Evolutionary conservation across 2,888 invertebrate species (phyloP).

Genomic region (Siphlonurus alternatus): DNA sequence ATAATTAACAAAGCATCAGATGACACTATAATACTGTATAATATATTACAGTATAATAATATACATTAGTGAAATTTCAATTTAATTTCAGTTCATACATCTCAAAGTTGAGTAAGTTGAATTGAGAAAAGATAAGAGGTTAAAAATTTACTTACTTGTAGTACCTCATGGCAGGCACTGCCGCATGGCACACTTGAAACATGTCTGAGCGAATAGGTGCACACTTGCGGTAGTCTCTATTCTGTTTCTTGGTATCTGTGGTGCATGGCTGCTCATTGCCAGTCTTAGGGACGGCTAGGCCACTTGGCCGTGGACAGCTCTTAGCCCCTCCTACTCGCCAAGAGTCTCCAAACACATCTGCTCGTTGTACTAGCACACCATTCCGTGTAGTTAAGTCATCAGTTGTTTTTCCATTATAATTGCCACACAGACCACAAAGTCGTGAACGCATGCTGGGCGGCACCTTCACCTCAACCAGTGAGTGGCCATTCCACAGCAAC

Average conservation of each 20-base stretch:
- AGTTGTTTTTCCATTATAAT: slow-evolving; percentile 71
- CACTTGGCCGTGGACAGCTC: slow-evolving; percentile 37
- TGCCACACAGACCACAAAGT: slow-evolving; percentile 86
- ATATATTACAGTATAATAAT: too few species aligned
- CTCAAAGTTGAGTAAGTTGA: too few species aligned
- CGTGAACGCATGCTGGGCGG: slow-evolving; percentile 55
- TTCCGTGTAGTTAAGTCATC: slow-evolving; percentile 66
- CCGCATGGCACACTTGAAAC: slow-evolving; percentile 57
- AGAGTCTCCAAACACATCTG: slow-evolving; percentile 60
- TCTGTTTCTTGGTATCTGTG: slow-evolving; percentile 13
- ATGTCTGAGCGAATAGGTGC: slow-evolving; percentile 33
- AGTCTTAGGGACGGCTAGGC: background rate
- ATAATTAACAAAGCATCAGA: too few species aligned
- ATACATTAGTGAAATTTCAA: too few species aligned
- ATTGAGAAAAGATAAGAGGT: too few species aligned
- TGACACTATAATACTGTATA: too few species aligned
- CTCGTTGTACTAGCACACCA: slow-evolving; percentile 39
- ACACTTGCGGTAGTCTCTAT: slow-evolving; percentile 26
- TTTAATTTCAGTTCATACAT: too few species aligned
- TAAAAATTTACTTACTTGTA: slow-evolving; percentile 1
- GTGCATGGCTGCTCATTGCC: slow-evolving; percentile 11
- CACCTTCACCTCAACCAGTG: slow-evolving; percentile 71
- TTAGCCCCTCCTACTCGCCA: slow-evolving; percentile 78
- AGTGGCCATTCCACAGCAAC: slow-evolving; percentile 84
- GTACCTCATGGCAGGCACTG: background rate